A percentile compares a stretch with the other conserved stretches of the same genome.
Evolutionary conservation across 2,797 vertebrate genomes (phyloP).

Genomic region (Sternotherus odoratus): DNA sequence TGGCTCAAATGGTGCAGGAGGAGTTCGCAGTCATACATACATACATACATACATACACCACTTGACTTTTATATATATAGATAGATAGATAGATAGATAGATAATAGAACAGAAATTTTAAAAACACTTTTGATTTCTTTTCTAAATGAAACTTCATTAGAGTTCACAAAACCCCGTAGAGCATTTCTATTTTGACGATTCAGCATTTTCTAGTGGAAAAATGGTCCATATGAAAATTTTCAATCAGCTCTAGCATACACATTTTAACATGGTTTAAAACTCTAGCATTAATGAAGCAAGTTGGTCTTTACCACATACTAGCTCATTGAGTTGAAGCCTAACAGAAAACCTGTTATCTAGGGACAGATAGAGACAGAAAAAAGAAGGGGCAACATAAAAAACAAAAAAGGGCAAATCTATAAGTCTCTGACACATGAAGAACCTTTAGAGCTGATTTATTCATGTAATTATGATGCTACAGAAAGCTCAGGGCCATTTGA

Average conservation of each 20-base stretch:
- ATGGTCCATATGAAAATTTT: not conserved
- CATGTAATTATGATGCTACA: not conserved
- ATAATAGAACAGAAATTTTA: not conserved
- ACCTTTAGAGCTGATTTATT: not conserved
- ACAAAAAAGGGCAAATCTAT: not conserved
- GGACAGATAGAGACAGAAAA: not conserved
- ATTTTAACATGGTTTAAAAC: not conserved
- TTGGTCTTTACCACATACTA: too few relatives aligned
- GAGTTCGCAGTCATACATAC: too few relatives aligned
- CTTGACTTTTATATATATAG: too few relatives aligned
- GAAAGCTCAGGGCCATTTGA: not conserved
- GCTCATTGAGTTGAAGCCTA: not conserved
- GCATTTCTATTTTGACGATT: not conserved
- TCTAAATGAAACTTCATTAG: not conserved
- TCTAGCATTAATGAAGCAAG: not conserved
- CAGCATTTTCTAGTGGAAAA: not conserved
- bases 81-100: too few relatives aligned
- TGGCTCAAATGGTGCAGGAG: too few relatives aligned
- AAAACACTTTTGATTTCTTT: not conserved
- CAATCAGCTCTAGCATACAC: not conserved
- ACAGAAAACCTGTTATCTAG: too few relatives aligned
- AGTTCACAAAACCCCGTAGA: not conserved
- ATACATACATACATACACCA: too few relatives aligned
- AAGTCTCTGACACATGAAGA: not conserved
- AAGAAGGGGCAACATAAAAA: too few relatives aligned